phyloP scores from a whole-genome alignment of 1,140 invertebrate genomes.

The Drosophila ogumai region DNA sequence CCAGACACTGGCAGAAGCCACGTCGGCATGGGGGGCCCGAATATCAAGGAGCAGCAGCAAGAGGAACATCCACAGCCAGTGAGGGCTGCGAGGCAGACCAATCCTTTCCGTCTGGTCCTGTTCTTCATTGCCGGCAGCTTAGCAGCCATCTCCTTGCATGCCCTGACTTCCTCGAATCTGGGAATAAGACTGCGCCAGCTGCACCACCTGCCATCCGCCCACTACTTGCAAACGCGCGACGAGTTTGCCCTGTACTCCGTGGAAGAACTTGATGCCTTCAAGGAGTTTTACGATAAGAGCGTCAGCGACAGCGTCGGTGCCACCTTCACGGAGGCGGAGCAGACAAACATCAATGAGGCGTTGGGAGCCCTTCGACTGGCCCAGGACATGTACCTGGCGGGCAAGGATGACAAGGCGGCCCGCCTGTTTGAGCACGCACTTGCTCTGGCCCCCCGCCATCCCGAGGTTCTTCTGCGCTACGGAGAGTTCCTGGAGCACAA shows the following conservation, averaged over 20 bases:
- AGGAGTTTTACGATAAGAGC: conserved; percentile 72
- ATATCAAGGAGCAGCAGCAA: background rate
- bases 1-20: background rate
- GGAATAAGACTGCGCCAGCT: conserved; percentile 50
- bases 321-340: conserved; percentile 52
- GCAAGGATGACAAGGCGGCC: conserved; percentile 94
- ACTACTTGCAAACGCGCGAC: conserved; percentile 75
- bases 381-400: conserved; percentile 91
- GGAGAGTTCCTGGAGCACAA: conserved; percentile 97
- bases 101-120: conserved; percentile 42
- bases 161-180: conserved; percentile 33
- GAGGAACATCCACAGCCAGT: background rate
- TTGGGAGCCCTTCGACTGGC: conserved; percentile 93
- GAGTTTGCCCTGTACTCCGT: conserved; percentile 78
- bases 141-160: conserved; percentile 55
- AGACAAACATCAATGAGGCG: conserved; percentile 88
- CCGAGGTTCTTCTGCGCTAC: conserved; percentile 96
- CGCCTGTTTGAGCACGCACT: conserved; percentile 96
- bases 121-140: conserved; percentile 66
- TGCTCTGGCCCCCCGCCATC: conserved; percentile 94
- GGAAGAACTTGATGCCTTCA: conserved; percentile 67
- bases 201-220: conserved; percentile 65
- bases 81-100: background rate
- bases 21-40: conserved; percentile 7
- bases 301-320: conserved; percentile 61